Evolutionary conservation across 2,797 vertebrate species (phyloP).

Genomic region (Natrix natrix): DNA sequence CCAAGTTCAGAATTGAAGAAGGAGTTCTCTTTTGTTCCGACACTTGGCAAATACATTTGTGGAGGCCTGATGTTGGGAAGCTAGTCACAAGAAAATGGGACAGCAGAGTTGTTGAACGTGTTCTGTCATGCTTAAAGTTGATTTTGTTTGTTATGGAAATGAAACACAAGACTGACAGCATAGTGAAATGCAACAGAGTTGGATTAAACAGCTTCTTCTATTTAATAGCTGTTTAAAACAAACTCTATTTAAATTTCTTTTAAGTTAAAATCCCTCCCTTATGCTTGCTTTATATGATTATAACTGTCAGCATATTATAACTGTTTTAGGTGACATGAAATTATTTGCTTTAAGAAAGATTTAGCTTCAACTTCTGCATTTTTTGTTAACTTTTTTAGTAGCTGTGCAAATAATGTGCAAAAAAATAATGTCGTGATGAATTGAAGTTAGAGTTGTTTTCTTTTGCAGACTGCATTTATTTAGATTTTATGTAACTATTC

Average conservation of each 20-base stretch:
- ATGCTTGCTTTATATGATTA: background rate
- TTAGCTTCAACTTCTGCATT: background rate
- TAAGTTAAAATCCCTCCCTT: background rate
- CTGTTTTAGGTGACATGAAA: conserved; percentile 33
- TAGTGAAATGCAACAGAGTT: conserved; percentile 28
- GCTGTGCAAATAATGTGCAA: background rate
- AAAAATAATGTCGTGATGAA: background rate
- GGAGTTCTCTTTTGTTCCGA: background rate
- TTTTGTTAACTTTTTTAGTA: background rate
- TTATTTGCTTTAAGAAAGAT: background rate
- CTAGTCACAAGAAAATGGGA: conserved; percentile 19
- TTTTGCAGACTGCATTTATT: background rate
- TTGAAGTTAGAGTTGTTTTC: background rate
- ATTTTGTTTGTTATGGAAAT: conserved; percentile 32
- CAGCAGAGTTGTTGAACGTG: conserved; percentile 12
- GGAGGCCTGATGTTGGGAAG: conserved; percentile 6
- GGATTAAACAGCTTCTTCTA: conserved; percentile 45
- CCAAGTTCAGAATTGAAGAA: background rate
- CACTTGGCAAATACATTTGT: background rate
- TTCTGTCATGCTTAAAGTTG: conserved; percentile 45
- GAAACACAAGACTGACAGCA: conserved; percentile 36
- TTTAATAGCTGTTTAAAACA: conserved; percentile 36
- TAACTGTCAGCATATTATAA: conserved; percentile 1
- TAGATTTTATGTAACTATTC: background rate
- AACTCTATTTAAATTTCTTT: conserved; percentile 10